phyloP scores from a whole-genome alignment of 2,888 invertebrate species.

The Palloptera scutellata region DNA sequence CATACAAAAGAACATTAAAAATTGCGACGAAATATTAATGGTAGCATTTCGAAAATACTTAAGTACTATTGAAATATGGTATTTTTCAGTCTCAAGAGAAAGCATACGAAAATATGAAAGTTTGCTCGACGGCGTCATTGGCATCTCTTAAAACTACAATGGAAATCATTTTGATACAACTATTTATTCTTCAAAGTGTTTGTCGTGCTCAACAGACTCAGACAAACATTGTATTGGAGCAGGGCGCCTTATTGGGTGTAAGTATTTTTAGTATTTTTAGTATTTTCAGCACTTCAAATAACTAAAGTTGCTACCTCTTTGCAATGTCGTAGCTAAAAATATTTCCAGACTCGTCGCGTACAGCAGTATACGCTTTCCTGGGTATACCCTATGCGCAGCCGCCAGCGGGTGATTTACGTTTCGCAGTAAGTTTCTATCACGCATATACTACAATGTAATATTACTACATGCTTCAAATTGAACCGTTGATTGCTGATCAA shows the following conservation, averaged over 20 bases:
- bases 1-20: no score
- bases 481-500: not conserved
- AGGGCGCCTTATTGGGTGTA: conserved; percentile 50
- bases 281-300: not conserved
- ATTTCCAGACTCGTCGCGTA: conserved; percentile 70
- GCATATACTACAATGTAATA: no score
- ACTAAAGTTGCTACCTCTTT: no score
- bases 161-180: no score
- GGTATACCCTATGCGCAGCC: conserved; percentile 85
- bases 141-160: no score
- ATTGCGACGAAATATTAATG: no score
- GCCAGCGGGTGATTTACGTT: conserved; percentile 77
- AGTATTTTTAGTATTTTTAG: conserved; percentile 22
- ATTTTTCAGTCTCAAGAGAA: no score
- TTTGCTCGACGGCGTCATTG: no score
- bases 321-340: conserved; percentile 69
- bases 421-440: conserved; percentile 68
- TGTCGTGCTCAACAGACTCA: conserved; percentile 44
- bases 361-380: conserved; percentile 74
- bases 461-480: not conserved
- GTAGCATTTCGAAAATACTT: no score
- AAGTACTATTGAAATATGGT: no score
- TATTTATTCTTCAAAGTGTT: no score
- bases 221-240: conserved; percentile 44
- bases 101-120: no score